Base-by-base conservation (phyloP, 23 tunicate genomes). In the Ciona savignyi region DNA sequence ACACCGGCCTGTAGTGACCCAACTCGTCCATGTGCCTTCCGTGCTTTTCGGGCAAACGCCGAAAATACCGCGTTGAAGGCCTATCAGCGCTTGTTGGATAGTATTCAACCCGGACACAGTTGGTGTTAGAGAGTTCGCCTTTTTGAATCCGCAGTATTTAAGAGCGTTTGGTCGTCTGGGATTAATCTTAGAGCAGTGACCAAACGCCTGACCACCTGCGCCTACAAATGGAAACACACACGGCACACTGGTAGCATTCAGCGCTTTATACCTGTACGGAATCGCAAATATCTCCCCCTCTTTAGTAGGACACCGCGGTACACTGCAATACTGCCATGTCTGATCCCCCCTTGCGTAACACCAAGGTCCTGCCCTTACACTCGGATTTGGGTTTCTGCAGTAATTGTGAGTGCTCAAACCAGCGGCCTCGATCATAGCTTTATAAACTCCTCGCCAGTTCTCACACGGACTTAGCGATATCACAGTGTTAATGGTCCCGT, bases 341-440 rank as follows among this genome's bases (percentile, higher is more conserved):
- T 4, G 6, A 4, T 32, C 25, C 15, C 68, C 32, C 3, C 31
- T 35, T 0, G 65, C 68, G 33, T 68, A 81, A 60, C 95, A 88
- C 95, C 95, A 88, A 21, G 95, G 95, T 20, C 65, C 78, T 23
- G 22, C 9, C 0, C 67, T 72, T 23, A 74, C 42, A 25, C 68
- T 73, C 1, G 96, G 89, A 3, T 34, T 73, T 0, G 95, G 95
- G 62, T 88, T 88, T 4, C 95, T 56, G 65, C 95, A 88, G 65
- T 77, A 70, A 74, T 89, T 89, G 3, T 64, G 29, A 27, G 74
- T 32, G 29, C 88, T 83, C 1, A 72, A 1, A 2, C 87, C 95
- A 35, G 31, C 65, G 0, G 87, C 83, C 1, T 74, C 29, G 21
- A 65, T 32, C 3, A 20, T 9, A 28, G 71, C 76, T 24, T 51